Evolutionary conservation across 1,140 invertebrate genomes (phyloP), one percentile per base, ranked within the genome.

Genomic region (Drosophila lacteicornis): DNA sequence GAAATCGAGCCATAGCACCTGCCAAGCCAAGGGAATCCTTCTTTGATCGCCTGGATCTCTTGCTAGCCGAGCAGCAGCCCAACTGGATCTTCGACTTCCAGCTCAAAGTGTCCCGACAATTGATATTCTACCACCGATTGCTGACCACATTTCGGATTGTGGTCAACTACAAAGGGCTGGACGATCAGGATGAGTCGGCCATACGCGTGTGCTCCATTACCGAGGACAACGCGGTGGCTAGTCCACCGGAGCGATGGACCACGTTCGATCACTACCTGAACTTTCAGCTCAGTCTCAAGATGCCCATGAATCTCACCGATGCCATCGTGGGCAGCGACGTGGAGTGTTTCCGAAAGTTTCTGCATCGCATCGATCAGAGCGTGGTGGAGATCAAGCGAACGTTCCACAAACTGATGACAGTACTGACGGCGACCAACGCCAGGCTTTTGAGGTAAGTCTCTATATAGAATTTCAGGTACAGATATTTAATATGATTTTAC

Each of bases 11-110:
- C 11, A 51, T 4, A n/a, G 33, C 5, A 7, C 6, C 25, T 8
- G 43, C 12, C 6, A 12, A 11, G 22, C 7, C 49, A 3, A 13
- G 12, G 12, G 40, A 45, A 42, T 60, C 66, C 7, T 82, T 75
- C 25, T 71, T 53, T 4, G 12, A 60, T 9, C 30, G 47, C n/a
- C 51, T 87, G 12, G 22, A 61, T 0, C 12, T 8, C 0, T 17
- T 49, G 27, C 19, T 87, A n/a, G 13, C 2, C 6, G 19, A 15
- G 0, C 73, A 79, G 40, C 30, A 55, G 15, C 80, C 73, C 17
- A 65, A 78, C 33, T 87, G 84, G 84, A 88, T 73, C 36, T 88
- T 84, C 27, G 69, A 87, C 43, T 61, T 22, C 51, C 65, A 84
- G 22, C 58, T 78, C 8, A 68, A 78, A 36, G 13, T 40, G 7